Evolutionary conservation across 2,113 vertebrate species (phyloP).

Genomic region (Daubentonia madagascariensis): DNA sequence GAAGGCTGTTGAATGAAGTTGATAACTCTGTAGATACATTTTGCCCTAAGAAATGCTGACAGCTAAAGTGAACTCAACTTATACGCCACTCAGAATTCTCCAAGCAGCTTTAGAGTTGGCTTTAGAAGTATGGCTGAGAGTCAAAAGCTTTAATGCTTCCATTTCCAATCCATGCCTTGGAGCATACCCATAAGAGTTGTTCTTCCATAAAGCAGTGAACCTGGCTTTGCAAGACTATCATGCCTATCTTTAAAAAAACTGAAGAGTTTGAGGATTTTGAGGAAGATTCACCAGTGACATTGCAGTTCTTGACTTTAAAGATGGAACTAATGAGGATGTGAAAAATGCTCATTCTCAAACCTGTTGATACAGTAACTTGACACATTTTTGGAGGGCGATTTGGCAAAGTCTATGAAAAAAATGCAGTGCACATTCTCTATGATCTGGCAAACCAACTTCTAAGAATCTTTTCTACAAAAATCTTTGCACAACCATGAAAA

Average conservation of each 20-base stretch:
- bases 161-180: neutral
- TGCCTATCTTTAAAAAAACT: neutral
- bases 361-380: neutral
- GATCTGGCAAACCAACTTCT: neutral
- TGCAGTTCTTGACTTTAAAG: neutral
- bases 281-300: neutral
- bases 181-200: neutral
- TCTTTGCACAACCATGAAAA: neutral
- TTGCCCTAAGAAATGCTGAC: slow-evolving; percentile 63
- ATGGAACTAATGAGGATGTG: neutral
- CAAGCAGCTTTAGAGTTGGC: slow-evolving; percentile 7
- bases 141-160: slow-evolving; percentile 37
- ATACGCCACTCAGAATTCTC: slow-evolving; percentile 25
- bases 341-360: neutral
- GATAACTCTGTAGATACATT: slow-evolving; percentile 51
- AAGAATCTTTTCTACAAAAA: slow-evolving; percentile 8
- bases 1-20: neutral
- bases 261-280: neutral
- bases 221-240: neutral
- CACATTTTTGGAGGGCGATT: neutral
- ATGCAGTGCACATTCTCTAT: neutral
- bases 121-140: slow-evolving; percentile 34
- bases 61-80: slow-evolving; percentile 60
- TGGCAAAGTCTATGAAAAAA: neutral
- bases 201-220: slow-evolving; percentile 1